Conservation (phyloP, 2,113 vertebrate species). For the Etheostoma cragini region DNA sequence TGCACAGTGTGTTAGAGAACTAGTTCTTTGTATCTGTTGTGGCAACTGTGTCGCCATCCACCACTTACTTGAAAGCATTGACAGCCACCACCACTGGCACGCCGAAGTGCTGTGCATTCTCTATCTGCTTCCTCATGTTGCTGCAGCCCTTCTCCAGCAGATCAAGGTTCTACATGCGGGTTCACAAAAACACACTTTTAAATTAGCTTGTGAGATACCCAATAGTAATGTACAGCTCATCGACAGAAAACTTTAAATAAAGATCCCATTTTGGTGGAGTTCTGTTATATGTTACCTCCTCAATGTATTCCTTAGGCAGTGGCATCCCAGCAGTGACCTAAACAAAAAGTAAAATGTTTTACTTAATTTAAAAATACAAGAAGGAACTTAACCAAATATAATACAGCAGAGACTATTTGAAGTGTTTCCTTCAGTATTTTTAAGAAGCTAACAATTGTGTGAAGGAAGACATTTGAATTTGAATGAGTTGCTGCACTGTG, state of each 20-base stretch:
- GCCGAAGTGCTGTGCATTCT: slow-evolving; percentile 92
- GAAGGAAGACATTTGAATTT: background rate
- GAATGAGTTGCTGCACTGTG: background rate
- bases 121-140: slow-evolving; percentile 95
- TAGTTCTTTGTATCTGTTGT: too few species aligned
- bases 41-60: background rate
- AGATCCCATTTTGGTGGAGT: background rate
- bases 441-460: background rate
- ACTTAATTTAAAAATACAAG: background rate
- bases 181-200: slow-evolving; percentile 5
- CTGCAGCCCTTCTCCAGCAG: slow-evolving; percentile 93
- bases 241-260: background rate
- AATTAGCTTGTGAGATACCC: background rate
- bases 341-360: slow-evolving; percentile 16
- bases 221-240: background rate
- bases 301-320: slow-evolving; percentile 92
- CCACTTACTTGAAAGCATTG: slow-evolving; percentile 94
- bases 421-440: background rate
- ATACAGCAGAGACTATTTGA: background rate
- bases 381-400: background rate
- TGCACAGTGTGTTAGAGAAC: background rate
- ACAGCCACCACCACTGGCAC: slow-evolving; percentile 96
- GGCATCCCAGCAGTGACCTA: slow-evolving; percentile 95
- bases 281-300: slow-evolving; percentile 87
- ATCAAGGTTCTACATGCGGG: slow-evolving; percentile 87